Percentiles rank a stretch among this genome's conserved stretches.
phyloP scores from a whole-genome alignment of 2,888 invertebrate species.

The Cyclophora albipunctata region DNA sequence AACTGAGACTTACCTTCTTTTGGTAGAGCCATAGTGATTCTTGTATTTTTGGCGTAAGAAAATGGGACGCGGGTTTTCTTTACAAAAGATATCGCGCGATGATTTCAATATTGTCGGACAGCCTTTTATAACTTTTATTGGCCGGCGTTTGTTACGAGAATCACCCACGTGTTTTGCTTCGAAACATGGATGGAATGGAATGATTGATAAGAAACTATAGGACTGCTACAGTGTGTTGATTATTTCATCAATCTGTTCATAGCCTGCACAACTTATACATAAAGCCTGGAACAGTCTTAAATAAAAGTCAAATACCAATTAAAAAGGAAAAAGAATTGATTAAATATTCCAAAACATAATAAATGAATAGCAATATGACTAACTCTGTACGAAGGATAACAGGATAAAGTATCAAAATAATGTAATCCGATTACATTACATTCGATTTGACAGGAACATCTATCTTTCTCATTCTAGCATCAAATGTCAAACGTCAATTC shows the following conservation, averaged over 20 bases:
- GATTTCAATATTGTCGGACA: slow-evolving; percentile 34
- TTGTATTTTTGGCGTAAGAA: not conserved
- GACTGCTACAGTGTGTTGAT: slow-evolving; percentile 30
- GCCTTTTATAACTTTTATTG: slow-evolving; percentile 62
- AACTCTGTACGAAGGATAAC: no score
- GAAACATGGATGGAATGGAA: slow-evolving; percentile 17
- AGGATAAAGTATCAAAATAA: slow-evolving; percentile 27
- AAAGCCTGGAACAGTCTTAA: no score
- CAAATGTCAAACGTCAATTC: slow-evolving; percentile 32
- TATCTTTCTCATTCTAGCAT: slow-evolving; percentile 39
- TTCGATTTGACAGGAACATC: not conserved
- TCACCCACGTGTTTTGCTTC: slow-evolving; percentile 50
- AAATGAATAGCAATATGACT: no score
- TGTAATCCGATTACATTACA: not conserved
- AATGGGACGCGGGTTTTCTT: slow-evolving; percentile 28
- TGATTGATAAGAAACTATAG: slow-evolving; percentile 46
- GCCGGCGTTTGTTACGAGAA: slow-evolving; percentile 30
- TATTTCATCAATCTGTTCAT: slow-evolving; percentile 10
- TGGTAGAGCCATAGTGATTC: slow-evolving; percentile 44
- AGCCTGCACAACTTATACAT: no score
- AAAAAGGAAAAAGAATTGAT: no score
- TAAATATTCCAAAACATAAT: no score
- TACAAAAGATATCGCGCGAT: slow-evolving; percentile 42
- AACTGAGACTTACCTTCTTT: slow-evolving; percentile 51
- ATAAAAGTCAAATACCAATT: no score